These are phyloP conservation scores for Bombylius discolor DNA, from an alignment of 2,888 invertebrate species.

Conservation along the genomic window DNA sequence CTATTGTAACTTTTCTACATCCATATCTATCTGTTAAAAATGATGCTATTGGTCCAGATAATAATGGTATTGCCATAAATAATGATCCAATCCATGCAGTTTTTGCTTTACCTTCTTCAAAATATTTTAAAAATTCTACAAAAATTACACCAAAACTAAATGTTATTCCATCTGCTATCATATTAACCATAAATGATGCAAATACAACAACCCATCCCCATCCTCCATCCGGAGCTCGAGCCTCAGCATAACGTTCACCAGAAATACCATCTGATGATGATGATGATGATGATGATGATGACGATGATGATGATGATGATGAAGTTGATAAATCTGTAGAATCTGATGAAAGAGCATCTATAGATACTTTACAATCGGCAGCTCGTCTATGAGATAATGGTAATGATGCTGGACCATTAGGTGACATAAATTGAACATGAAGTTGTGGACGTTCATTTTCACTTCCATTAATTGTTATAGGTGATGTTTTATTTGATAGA, in stretches of 20 bases:
- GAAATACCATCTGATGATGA: constrained; percentile 50
- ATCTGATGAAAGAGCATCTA: constrained; percentile 27
- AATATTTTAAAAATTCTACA: constrained; percentile 72
- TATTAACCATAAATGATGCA: constrained; percentile 76
- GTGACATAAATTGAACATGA: constrained; percentile 43
- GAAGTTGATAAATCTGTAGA: constrained; percentile 39
- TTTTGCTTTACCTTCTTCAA: constrained; percentile 70
- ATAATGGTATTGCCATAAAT: constrained; percentile 81
- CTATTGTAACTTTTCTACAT: constrained; percentile 64
- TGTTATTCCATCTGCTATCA: constrained; percentile 85
- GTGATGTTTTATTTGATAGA: neutral
- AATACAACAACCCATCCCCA: constrained; percentile 90
- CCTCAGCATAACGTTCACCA: constrained; percentile 49
- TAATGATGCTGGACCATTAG: neutral
- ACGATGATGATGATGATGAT: constrained; percentile 27
- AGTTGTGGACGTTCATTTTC: constrained; percentile 35
- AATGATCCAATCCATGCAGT: constrained; percentile 84
- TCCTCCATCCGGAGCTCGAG: constrained; percentile 72
- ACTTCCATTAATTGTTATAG: neutral
- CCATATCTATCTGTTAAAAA: constrained; percentile 73
- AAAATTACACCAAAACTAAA: constrained; percentile 86
- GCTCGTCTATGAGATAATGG: constrained; percentile 15
- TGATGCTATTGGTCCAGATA: constrained; percentile 75
- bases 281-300: constrained; percentile 35
- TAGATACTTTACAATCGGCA: neutral